Conservation (phyloP, 2,888 invertebrate species). For the Stegana nigrithorax region DNA sequence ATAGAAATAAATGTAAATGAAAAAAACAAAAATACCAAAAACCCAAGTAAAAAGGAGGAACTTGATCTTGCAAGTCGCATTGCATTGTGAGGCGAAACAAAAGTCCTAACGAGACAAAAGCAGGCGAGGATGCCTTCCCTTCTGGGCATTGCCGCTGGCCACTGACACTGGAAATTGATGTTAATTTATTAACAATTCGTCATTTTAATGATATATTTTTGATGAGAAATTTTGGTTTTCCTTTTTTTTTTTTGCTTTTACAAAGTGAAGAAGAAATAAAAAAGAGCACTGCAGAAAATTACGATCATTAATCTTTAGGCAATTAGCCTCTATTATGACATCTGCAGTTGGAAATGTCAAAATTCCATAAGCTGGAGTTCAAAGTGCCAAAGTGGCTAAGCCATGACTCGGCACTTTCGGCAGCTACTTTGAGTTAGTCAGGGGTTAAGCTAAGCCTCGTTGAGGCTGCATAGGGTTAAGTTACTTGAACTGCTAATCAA, state of each 20-base stretch:
- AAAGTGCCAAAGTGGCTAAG: constrained; percentile 37
- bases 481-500: constrained; percentile 6
- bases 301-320: constrained; percentile 47
- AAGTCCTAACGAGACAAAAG: no score
- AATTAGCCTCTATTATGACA: constrained; percentile 52
- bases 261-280: no score
- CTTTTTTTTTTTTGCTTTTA: no score
- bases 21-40: no score
- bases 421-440: not conserved
- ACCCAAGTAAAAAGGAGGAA: no score
- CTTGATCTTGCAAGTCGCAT: not conserved
- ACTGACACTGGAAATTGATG: constrained; percentile 57
- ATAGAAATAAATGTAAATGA: no score
- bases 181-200: constrained; percentile 55
- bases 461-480: not conserved
- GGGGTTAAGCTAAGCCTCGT: not conserved
- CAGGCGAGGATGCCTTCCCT: no score
- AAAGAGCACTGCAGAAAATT: not conserved
- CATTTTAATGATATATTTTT: constrained; percentile 34
- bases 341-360: constrained; percentile 14
- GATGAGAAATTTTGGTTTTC: not conserved
- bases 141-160: constrained; percentile 39
- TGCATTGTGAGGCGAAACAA: constrained; percentile 1
- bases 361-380: constrained; percentile 31
- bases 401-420: constrained; percentile 20